Percentiles rank a stretch among this genome's conserved stretches.
Conservation (phyloP, 2,888 invertebrate species). For the Caenorhabditis imperialis region DNA sequence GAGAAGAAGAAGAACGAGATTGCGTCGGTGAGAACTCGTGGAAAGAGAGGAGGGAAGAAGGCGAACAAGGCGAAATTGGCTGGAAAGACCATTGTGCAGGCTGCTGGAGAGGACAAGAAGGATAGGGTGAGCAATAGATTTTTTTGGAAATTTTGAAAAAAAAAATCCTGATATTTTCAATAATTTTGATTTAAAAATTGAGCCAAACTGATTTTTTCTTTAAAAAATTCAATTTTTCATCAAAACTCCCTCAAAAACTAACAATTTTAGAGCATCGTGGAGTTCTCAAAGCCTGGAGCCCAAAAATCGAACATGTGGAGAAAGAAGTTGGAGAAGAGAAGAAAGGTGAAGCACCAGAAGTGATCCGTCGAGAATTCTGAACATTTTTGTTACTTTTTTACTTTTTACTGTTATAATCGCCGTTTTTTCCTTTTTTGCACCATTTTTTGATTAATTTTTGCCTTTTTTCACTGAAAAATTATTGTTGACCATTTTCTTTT, state of each 20-base stretch:
- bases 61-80: constrained; percentile 61
- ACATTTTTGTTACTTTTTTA: neutral
- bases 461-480: constrained; percentile 11
- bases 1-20: constrained; percentile 32
- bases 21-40: constrained; percentile 51
- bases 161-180: neutral
- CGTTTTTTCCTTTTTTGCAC: neutral
- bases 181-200: neutral
- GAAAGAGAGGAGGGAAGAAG: constrained; percentile 71
- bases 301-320: constrained; percentile 73
- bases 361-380: constrained; percentile 6
- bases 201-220: too few species aligned
- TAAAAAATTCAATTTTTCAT: too few species aligned
- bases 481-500: constrained; percentile 12
- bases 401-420: constrained; percentile 1
- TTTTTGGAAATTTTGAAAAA: too few species aligned
- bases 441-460: neutral
- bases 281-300: constrained; percentile 61
- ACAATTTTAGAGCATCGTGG: constrained; percentile 61
- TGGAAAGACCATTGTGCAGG: constrained; percentile 57
- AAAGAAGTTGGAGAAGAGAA: constrained; percentile 75
- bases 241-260: too few species aligned
- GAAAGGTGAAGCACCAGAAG: constrained; percentile 73
- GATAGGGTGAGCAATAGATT: constrained; percentile 33
- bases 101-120: constrained; percentile 45